These are phyloP conservation scores for Nymphicus hollandicus DNA, from an alignment of 2,113 vertebrate species.

Conservation along the genomic window DNA sequence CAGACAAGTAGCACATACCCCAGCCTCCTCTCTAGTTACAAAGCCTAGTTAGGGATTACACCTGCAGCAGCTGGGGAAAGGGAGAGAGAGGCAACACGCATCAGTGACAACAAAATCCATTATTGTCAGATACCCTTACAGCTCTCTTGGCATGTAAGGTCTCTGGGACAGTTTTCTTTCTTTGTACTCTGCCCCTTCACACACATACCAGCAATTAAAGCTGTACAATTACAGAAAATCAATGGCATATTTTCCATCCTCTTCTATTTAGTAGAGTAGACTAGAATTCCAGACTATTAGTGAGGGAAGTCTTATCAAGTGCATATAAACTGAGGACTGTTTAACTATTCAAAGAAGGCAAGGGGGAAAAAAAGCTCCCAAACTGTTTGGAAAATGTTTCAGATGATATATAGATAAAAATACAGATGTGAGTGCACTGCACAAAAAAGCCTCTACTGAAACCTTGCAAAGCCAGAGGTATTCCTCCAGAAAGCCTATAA, in stretches of 20 bases:
- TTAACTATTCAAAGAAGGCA: neutral
- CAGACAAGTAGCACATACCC: neutral
- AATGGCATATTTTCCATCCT: neutral
- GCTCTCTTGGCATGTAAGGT: neutral
- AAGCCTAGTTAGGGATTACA: neutral
- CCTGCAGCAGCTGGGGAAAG: accelerated
- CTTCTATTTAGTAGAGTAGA: neutral
- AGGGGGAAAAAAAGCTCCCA: neutral
- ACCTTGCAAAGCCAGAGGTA: neutral
- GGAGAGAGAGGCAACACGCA: neutral
- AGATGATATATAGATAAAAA: neutral
- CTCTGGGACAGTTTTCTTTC: neutral
- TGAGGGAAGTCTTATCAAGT: neutral
- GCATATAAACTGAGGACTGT: neutral
- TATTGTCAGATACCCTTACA: neutral
- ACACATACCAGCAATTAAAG: neutral
- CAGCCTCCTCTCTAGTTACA: neutral
- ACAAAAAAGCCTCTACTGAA: neutral
- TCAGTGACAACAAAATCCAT: neutral
- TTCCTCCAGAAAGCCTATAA: neutral
- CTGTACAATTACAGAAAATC: neutral
- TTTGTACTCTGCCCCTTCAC: neutral
- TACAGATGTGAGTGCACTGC: neutral
- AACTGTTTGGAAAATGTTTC: neutral
- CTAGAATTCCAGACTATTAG: neutral